Conservation (phyloP, 1,140 invertebrate genomes). For the Dendrolimus kikuchii region DNA sequence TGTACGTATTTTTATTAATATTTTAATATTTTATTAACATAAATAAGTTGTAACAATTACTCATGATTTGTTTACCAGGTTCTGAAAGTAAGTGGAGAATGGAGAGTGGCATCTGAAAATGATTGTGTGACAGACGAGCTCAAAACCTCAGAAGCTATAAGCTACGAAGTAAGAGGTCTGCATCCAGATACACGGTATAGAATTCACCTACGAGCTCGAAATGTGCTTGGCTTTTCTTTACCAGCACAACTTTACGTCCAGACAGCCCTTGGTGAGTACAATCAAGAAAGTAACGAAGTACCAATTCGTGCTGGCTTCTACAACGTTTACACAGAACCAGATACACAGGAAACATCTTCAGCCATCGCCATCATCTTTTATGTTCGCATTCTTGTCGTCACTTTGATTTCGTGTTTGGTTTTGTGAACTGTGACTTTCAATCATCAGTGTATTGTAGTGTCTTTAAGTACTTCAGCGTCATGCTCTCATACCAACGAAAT, state of each 20-base stretch:
- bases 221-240: constrained; percentile 85
- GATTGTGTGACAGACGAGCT: constrained; percentile 74
- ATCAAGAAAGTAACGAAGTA: constrained; percentile 54
- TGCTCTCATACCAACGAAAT: too few species aligned
- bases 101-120: constrained; percentile 73
- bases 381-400: constrained; percentile 26
- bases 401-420: constrained; percentile 37
- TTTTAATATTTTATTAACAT: not conserved
- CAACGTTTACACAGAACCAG: constrained; percentile 60
- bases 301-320: constrained; percentile 65
- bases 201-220: constrained; percentile 88
- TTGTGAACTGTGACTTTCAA: constrained; percentile 28
- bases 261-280: constrained; percentile 88
- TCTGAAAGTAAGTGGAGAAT: constrained; percentile 74
- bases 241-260: constrained; percentile 83
- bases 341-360: constrained; percentile 37
- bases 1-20: constrained; percentile 71
- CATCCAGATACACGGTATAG: constrained; percentile 84
- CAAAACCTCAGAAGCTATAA: constrained; percentile 74
- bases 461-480: constrained; percentile 4
- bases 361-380: constrained; percentile 32
- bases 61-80: constrained; percentile 46
- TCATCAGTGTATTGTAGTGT: constrained; percentile 12
- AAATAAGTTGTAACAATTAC: not conserved
- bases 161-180: constrained; percentile 78